Percentiles rank a stretch among this genome's conserved stretches.
Evolutionary conservation across 2,888 invertebrate species (phyloP).

Genomic region (Liopterus haemorrhoidalis): DNA sequence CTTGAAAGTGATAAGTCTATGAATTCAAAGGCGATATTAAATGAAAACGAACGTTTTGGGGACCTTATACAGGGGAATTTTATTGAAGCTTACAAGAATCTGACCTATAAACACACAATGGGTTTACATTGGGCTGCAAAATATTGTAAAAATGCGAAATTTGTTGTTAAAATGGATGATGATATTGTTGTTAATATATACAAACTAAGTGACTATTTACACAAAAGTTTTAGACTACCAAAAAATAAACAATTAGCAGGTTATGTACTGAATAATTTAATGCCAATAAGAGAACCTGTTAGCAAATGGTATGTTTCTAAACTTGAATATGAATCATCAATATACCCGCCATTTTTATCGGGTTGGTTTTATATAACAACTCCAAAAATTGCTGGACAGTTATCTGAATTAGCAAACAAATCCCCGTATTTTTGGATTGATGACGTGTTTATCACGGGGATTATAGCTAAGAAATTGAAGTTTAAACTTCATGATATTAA

Average conservation of each 20-base stretch:
- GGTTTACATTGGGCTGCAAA: conserved; percentile 67
- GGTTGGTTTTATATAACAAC: conserved; percentile 81
- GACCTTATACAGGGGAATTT: conserved; percentile 75
- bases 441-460: conserved; percentile 79
- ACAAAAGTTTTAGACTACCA: conserved; percentile 43
- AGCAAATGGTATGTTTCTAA: conserved; percentile 77
- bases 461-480: conserved; percentile 56
- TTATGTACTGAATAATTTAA: conserved; percentile 59
- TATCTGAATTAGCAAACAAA: conserved; percentile 52
- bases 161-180: conserved; percentile 75
- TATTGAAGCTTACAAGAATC: conserved; percentile 67
- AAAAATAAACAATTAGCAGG: conserved; percentile 55
- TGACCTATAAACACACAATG: conserved; percentile 80
- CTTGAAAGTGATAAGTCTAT: conserved; percentile 48
- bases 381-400: conserved; percentile 52
- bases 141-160: conserved; percentile 56
- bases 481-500: conserved; percentile 56
- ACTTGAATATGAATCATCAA: conserved; percentile 55
- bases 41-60: conserved; percentile 58
- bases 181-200: conserved; percentile 69
- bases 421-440: conserved; percentile 87
- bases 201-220: conserved; percentile 47
- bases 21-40: conserved; percentile 52
- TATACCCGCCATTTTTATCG: conserved; percentile 71
- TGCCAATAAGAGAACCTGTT: conserved; percentile 57